These are phyloP conservation scores for Ruditapes philippinarum DNA, from an alignment of 1,140 invertebrate species.

Conservation along the genomic window DNA sequence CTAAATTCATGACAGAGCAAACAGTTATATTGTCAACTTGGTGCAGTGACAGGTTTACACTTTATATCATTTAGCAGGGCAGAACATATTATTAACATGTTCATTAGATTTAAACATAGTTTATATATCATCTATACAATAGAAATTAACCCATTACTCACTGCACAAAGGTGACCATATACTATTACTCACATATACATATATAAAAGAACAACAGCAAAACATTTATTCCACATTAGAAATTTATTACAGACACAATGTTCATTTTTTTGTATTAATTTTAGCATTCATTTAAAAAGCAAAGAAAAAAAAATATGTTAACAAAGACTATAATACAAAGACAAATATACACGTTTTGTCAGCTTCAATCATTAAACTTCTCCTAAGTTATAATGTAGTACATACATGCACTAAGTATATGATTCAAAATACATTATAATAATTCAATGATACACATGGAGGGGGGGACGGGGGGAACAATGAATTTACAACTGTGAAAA, in stretches of 20 bases:
- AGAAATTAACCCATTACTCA: too few relatives aligned
- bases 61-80: too few relatives aligned
- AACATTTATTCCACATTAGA: slow-evolving; percentile 65
- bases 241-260: slow-evolving; percentile 69
- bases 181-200: too few relatives aligned
- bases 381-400: not conserved
- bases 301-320: slow-evolving; percentile 44
- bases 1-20: slow-evolving; percentile 67
- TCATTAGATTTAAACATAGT: too few relatives aligned
- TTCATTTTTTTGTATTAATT: slow-evolving; percentile 45
- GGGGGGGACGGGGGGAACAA: too few relatives aligned
- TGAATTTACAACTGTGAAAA: slow-evolving; percentile 50
- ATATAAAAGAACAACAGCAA: too few relatives aligned
- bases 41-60: too few relatives aligned
- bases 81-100: too few relatives aligned
- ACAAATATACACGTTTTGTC: slow-evolving; percentile 33
- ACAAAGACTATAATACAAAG: slow-evolving; percentile 63
- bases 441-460: slow-evolving; percentile 31
- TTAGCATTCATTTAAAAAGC: slow-evolving; percentile 63
- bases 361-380: not conserved
- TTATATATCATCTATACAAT: too few relatives aligned
- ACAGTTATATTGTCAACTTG: too few relatives aligned
- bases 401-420: slow-evolving; percentile 11
- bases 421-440: not conserved
- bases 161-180: too few relatives aligned